Conservation (phyloP, 2,113 vertebrate genomes). For the Ciconia stormi region DNA sequence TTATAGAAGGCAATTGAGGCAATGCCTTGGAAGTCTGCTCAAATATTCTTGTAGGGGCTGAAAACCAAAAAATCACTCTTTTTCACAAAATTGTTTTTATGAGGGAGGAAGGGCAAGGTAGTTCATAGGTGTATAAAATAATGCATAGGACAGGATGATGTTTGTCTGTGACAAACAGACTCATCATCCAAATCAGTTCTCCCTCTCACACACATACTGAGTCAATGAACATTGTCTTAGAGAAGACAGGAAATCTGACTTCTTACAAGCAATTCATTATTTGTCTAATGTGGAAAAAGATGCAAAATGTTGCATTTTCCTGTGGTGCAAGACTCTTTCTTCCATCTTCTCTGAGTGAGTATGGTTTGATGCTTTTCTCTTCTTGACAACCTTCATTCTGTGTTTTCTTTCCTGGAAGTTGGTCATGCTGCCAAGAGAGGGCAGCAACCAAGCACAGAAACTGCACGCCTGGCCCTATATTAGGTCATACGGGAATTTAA, state of each 20-base stretch:
- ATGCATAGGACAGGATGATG: neutral
- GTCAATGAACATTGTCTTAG: neutral
- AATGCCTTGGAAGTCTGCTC: neutral
- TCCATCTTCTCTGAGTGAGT: neutral
- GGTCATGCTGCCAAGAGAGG: neutral
- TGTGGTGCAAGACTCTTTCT: neutral
- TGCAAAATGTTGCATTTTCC: neutral
- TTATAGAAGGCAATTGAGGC: neutral
- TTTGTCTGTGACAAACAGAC: neutral
- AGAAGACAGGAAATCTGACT: neutral
- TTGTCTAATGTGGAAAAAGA: neutral
- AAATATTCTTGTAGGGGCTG: neutral
- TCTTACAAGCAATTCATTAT: neutral
- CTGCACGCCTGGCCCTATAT: rapidly evolving
- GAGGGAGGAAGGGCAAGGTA: neutral
- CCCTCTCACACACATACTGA: neutral
- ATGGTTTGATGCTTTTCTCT: neutral
- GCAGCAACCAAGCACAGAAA: neutral
- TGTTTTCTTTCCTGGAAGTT: neutral
- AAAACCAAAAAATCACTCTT: neutral
- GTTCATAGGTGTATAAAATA: neutral
- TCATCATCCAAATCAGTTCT: neutral
- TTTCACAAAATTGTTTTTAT: neutral
- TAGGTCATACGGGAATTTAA: neutral
- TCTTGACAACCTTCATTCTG: neutral